Evolutionary conservation across 1,140 invertebrate species (phyloP), one percentile per base, ranked within the genome.

Genomic region (Ridgeia piscesae): DNA sequence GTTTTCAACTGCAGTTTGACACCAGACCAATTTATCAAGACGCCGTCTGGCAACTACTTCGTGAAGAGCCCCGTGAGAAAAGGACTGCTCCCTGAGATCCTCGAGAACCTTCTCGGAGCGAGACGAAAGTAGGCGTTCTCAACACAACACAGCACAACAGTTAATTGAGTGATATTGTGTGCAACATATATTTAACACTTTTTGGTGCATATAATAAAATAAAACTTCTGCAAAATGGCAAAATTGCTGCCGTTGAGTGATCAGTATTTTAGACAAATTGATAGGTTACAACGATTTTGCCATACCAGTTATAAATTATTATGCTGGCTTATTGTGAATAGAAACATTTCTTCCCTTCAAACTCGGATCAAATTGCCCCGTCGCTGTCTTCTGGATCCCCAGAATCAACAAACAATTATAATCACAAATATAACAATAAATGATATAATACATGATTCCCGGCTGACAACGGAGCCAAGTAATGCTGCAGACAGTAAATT

Each of bases 71-170:
- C 97, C 27, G 94, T 97, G 2, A 97, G 98, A 42, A 98, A 98
- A 95, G 99, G 99, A 11, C 96, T 99, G 35, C 96, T 99, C 58
- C 99, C 99, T 1, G 98, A 99, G 96, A 99, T 99, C 96, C 96
- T 99, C 91, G 98, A 99, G 96, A 98, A 98, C 94, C 96, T 99
- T 33, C 95, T 99, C 21, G 95, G 97, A 34, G 99, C 99, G 0
- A 97, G 99, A 95, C 99, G 99, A 96, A 97, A 97, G 96, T 96
- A 94, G 94, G 91, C 42, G 0, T 42, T 91, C 58, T 77, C 58
- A 17, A 1, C 11, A 77, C 2, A 4, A 77, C 17, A 77, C 2
- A 27, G 14, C 58, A 77, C 27, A 31, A 1, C 58, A 77, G 35
- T 35, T 89, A 4, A 92, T 35, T 89, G 11, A 91, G 48, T 33